Percentiles rank a stretch among this genome's conserved stretches.
Conservation (phyloP, 2,797 vertebrate species). For the Hirundo rustica region DNA sequence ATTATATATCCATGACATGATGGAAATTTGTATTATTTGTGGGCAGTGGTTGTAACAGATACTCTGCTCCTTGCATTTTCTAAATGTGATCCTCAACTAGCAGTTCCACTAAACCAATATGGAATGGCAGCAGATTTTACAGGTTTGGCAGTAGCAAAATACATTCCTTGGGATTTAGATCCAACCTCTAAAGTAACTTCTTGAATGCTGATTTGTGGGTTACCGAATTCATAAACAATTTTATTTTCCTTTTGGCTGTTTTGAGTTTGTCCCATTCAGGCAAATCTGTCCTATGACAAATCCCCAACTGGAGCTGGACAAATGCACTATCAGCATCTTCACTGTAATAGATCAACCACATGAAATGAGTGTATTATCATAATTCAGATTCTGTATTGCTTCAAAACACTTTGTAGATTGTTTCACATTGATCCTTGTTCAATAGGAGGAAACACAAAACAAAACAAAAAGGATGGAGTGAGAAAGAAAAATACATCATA, state of each 20-base stretch:
- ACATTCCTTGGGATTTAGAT: constrained; percentile 28
- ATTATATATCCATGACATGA: constrained; percentile 20
- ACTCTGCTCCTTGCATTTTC: constrained; percentile 34
- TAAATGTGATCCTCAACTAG: background rate
- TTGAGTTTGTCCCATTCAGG: background rate
- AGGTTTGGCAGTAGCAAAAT: constrained; percentile 40
- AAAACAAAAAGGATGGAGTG: background rate
- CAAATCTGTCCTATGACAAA: background rate
- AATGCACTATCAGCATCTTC: background rate
- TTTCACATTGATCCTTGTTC: background rate
- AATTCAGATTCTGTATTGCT: background rate
- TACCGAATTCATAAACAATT: constrained; percentile 11
- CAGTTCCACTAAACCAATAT: background rate
- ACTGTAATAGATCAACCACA: background rate
- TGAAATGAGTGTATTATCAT: background rate
- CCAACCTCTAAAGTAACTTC: background rate
- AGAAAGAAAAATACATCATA: background rate
- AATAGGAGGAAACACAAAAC: background rate
- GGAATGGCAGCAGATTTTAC: constrained; percentile 23
- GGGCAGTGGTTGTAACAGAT: constrained; percentile 26
- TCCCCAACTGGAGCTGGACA: background rate
- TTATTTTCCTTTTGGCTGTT: constrained; percentile 21
- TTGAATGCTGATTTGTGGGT: constrained; percentile 25
- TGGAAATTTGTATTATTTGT: constrained; percentile 40
- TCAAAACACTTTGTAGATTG: background rate